These are phyloP conservation scores for Nyctibius grandis DNA, from an alignment of 2,797 vertebrate genomes.

Conservation along the genomic window DNA sequence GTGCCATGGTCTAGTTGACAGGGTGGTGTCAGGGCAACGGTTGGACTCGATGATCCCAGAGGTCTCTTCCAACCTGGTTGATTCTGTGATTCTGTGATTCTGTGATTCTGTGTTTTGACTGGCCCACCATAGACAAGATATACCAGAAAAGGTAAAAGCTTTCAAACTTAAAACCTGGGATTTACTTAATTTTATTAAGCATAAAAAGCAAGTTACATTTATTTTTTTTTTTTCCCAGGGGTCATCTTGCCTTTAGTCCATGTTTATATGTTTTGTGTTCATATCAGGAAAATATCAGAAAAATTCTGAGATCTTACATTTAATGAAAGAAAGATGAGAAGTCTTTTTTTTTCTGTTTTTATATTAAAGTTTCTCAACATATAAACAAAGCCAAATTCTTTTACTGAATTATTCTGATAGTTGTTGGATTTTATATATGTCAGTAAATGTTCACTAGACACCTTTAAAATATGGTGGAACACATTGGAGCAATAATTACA, in stretches of 20 bases:
- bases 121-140: neutral
- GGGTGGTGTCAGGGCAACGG: no score
- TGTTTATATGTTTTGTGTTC: neutral
- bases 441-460: constrained; percentile 11
- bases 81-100: no score
- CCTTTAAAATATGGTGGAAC: neutral
- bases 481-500: constrained; percentile 42
- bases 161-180: neutral
- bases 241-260: neutral
- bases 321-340: neutral
- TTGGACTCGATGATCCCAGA: no score
- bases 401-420: neutral
- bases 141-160: neutral
- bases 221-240: no score
- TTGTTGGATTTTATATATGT: neutral
- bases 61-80: no score
- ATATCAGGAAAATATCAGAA: neutral
- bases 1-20: no score
- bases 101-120: neutral
- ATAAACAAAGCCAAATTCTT: neutral
- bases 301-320: neutral
- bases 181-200: neutral
- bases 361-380: neutral
- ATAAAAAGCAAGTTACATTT: neutral
- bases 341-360: neutral